Base-by-base conservation (phyloP, 2,797 vertebrate species). In the Sebastolobus alascanus region DNA sequence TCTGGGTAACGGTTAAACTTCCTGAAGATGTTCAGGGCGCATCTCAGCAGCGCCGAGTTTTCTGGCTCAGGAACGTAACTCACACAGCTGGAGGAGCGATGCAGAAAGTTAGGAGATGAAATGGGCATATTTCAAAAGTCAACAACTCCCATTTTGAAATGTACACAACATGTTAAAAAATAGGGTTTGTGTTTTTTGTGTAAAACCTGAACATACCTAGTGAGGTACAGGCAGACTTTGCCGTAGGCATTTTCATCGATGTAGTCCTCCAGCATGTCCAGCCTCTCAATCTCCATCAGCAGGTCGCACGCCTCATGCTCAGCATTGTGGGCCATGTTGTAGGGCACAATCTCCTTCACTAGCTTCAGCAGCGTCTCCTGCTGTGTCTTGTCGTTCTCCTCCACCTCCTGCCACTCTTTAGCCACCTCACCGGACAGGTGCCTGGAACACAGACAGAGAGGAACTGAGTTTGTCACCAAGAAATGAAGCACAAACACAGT, bases 281-380 rank as follows among this genome's bases (percentile, higher is more conserved):
- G 96, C 86, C 97, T 96, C 87, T 99, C 99, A 0, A 99, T 97
- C 90, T 99, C 99, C 99, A 99, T 99, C 46, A 99, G 97, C 77
- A 99, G 94, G 91, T 99, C 99, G 2, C 99, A 99, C 6, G 99
- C 99, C 92, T 99, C 98, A 0, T 99, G 98, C 91, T 99, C 99
- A 0, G 98, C 98, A 0, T 99, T 99, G 93, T 99, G 98, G 6
- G 96, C 98, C 99, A 99, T 99, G 93, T 99, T 99, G 89, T 99
- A 99, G 8, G 99, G 98, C 16, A 99, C 96, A 0, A 99, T 99
- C 90, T 99, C 99, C 87, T 97, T 98, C 72, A 99, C 99, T 10
- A 99, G 93, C 40, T 98, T 98, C 50, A 99, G 94, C 20, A 99
- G 94, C 0, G 96, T 97, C 86, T 99, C 98, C 89, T 98, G 97